Base-by-base conservation (phyloP, 2,113 vertebrate species). In the Pollimyrus isidori region DNA sequence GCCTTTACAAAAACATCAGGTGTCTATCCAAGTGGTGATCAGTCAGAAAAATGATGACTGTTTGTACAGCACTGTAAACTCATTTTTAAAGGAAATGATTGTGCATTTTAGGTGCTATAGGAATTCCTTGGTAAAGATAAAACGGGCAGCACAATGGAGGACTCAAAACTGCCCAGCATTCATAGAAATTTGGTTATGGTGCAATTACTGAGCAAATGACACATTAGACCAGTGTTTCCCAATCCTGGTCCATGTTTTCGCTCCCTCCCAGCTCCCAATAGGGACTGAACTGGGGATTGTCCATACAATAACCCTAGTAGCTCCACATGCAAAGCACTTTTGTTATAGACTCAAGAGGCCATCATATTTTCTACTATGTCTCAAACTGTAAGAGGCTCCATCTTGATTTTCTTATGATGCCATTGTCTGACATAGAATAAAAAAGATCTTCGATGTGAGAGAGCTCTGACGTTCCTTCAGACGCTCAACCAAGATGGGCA, bases 251-350 rank as follows among this genome's bases (percentile, higher is more conserved):
- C 49, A 50, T 0, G 49, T 13, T 50, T 19, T 50, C 11, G 15
- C 52, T 19, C 52, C 17, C 17, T 53, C 17, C 17, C 17, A 5
- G 15, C 76, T 73, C 52, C 49, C 10, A 50, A 13, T 50, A 13
- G 49, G 49, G 49, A 39, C 46, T 89, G 89, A 90, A 90, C 88
- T 84, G 87, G n/a, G 39, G 56, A 91, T 89, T 88, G 62, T 35
- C 0, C 23, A 6, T 30, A 26, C 26, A 9, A 26, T 1, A 3
- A 30, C 13, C 62, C 62, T 7, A 69, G 62, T 65, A n/a, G 62
- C 2, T 69, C 23, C 62, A 69, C 10, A 26, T 69, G 62, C 62
- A 30, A 15, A 35, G n/a, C n/a, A 35, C 15, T 0, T 73, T 62
- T 62, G 23, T 62, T 62, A 62, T 23, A 62, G 6, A 62, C 56